Percentiles rank a stretch among this genome's conserved stretches.
Conservation (phyloP, 2,888 invertebrate species). For the Orthonychiurus folsomi region DNA sequence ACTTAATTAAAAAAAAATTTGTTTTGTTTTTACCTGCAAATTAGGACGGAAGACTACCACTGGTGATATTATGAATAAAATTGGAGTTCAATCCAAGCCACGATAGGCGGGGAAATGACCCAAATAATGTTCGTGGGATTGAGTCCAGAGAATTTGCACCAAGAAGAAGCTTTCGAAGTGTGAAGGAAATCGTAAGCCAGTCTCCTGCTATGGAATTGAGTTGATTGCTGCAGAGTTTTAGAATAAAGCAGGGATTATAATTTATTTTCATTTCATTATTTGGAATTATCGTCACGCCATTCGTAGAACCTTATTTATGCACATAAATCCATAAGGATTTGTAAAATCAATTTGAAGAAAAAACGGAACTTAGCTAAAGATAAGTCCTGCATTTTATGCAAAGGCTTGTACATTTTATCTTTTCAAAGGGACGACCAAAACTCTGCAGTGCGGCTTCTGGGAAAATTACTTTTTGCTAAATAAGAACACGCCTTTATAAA, state of each 20-base stretch:
- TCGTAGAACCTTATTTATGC: too few species aligned
- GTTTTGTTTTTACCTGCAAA: slow-evolving; percentile 39
- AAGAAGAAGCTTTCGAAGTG: slow-evolving; percentile 37
- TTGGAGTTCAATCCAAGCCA: slow-evolving; percentile 39
- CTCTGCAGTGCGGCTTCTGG: too few species aligned
- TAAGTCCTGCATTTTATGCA: too few species aligned
- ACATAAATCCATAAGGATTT: too few species aligned
- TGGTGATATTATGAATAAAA: slow-evolving; percentile 35
- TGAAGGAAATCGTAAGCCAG: slow-evolving; percentile 35
- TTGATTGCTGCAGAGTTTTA: neutral
- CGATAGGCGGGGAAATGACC: slow-evolving; percentile 33
- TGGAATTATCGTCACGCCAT: too few species aligned
- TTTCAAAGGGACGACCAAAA: too few species aligned
- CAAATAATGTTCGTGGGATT: slow-evolving; percentile 36
- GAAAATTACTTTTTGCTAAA: neutral
- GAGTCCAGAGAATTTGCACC: slow-evolving; percentile 36
- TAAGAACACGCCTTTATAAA: neutral
- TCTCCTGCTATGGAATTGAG: slow-evolving; percentile 33
- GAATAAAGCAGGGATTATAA: too few species aligned
- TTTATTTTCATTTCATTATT: too few species aligned
- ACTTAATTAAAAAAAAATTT: too few species aligned
- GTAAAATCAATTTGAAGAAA: too few species aligned
- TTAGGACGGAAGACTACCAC: slow-evolving; percentile 34
- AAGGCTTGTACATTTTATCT: too few species aligned
- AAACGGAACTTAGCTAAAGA: too few species aligned